Evolutionary conservation across 1,140 invertebrate genomes (phyloP).

Genomic region (Bombus cullumanus): DNA sequence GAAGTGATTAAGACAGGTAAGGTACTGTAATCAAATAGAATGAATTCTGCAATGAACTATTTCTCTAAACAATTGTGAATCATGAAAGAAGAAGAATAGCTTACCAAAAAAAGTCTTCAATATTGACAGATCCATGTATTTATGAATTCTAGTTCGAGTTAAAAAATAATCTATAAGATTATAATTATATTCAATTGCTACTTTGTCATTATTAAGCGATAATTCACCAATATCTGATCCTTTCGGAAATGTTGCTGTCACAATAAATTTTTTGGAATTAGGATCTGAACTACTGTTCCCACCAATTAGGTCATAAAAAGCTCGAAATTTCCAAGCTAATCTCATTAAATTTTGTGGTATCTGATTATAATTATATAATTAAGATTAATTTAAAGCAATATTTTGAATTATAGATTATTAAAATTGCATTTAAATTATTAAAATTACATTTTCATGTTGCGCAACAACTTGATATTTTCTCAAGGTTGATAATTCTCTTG

Average conservation of each 20-base stretch:
- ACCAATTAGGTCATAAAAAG: conserved; percentile 74
- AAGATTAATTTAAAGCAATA: conserved; percentile 21
- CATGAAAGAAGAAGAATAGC: conserved; percentile 19
- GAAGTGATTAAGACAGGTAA: conserved; percentile 52
- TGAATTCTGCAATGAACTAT: conserved; percentile 39
- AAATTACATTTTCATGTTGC: conserved; percentile 76
- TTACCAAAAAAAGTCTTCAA: conserved; percentile 75
- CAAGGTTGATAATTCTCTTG: conserved; percentile 78
- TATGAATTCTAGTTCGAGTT: conserved; percentile 76
- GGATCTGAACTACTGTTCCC: conserved; percentile 62
- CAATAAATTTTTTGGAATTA: conserved; percentile 64
- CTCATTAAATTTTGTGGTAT: conserved; percentile 71
- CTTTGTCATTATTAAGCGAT: conserved; percentile 71
- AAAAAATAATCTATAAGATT: conserved; percentile 74
- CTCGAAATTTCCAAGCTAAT: conserved; percentile 69
- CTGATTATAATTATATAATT: conserved; percentile 59
- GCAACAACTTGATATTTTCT: conserved; percentile 75
- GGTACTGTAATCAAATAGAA: conserved; percentile 48
- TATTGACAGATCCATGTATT: conserved; percentile 74
- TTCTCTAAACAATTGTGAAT: neutral
- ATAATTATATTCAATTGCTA: conserved; percentile 70
- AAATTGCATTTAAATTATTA: neutral
- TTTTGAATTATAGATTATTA: neutral
- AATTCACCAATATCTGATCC: conserved; percentile 71
- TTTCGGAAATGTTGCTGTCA: conserved; percentile 74